Conservation (phyloP, 2,113 vertebrate genomes). For the Antechinus flavipes region DNA sequence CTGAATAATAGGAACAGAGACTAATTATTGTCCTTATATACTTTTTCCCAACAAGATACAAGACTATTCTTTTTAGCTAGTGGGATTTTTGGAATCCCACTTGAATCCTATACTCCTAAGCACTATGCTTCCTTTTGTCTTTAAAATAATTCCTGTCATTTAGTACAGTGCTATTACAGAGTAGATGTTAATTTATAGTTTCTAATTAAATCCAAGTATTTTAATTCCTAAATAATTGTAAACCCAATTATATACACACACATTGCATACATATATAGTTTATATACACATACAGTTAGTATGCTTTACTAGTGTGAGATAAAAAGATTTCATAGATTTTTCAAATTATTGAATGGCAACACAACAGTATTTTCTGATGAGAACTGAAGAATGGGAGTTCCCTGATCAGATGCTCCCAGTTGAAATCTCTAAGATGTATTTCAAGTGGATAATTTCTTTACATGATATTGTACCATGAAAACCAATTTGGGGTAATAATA, state of each 20-base stretch:
- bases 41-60: background rate
- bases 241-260: background rate
- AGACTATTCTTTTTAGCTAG: too few relatives aligned
- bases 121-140: background rate
- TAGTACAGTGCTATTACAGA: background rate
- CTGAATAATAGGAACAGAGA: background rate
- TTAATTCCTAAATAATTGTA: background rate
- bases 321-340: background rate
- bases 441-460: background rate
- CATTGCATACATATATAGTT: too few relatives aligned
- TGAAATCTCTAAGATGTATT: background rate
- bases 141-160: background rate
- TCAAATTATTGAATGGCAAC: background rate
- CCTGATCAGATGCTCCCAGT: background rate
- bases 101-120: background rate
- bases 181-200: background rate
- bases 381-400: background rate
- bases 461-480: background rate
- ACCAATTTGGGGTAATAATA: background rate
- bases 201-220: background rate
- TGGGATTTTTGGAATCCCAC: background rate
- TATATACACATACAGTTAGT: too few relatives aligned
- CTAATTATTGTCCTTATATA: background rate
- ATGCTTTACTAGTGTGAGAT: background rate
- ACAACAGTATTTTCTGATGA: slow-evolving; percentile 10